Percentiles rank a stretch among this genome's conserved stretches.
phyloP scores from a whole-genome alignment of 2,797 vertebrate genomes.

The Scolopax bukidnonensis region DNA sequence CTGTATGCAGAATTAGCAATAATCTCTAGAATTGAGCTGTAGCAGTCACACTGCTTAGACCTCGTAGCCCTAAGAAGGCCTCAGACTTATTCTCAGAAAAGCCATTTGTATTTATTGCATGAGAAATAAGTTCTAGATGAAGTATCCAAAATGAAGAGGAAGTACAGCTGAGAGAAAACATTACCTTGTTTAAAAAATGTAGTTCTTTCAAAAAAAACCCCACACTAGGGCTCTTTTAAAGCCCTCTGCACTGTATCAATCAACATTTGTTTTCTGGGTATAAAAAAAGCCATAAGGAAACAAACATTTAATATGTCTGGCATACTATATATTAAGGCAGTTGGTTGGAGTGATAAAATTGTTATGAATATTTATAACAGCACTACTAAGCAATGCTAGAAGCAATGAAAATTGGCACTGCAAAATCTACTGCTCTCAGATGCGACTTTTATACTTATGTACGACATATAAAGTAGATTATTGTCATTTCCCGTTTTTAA shows the following conservation, averaged over 20 bases:
- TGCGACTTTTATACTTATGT: not conserved
- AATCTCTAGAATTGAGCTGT: not conserved
- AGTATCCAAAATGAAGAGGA: not conserved
- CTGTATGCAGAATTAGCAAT: not conserved
- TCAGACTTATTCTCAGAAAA: not conserved
- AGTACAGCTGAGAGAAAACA: not conserved
- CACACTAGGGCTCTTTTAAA: not conserved
- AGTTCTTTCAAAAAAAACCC: not conserved
- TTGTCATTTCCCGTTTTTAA: not conserved
- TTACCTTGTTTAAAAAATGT: not conserved
- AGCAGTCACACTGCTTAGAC: not conserved
- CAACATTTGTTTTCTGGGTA: not conserved
- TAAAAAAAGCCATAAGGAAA: conserved; percentile 16
- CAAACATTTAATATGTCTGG: conserved; percentile 26
- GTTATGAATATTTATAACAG: conserved; percentile 58
- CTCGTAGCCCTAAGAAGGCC: not conserved
- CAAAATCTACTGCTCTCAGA: conserved; percentile 26
- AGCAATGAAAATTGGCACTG: conserved; percentile 1
- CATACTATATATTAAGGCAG: conserved; percentile 18
- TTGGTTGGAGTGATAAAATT: conserved; percentile 33
- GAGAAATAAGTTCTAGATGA: not conserved
- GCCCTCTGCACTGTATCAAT: not conserved
- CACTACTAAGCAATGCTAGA: not conserved
- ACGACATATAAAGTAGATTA: conserved; percentile 4
- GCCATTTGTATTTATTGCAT: not conserved